Conservation (phyloP, 2,113 vertebrate genomes). For the Ornithorhynchus anatinus region DNA sequence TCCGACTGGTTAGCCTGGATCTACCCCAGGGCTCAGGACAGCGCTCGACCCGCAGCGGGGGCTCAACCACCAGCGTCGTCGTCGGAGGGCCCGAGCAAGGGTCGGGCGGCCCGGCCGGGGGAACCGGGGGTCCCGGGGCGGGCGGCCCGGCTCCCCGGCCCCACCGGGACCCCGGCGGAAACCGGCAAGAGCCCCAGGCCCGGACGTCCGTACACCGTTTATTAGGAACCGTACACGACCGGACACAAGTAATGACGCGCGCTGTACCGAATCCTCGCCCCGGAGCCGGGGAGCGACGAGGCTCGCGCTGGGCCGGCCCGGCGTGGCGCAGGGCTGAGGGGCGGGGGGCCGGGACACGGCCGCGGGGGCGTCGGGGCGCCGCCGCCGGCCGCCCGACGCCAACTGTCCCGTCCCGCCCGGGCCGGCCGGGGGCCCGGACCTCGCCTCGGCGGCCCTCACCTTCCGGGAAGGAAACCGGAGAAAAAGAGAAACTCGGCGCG, state of each 20-base stretch:
- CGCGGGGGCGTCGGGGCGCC: conserved; percentile 39
- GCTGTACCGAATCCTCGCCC: conserved; percentile 72
- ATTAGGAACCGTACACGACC: conserved; percentile 73
- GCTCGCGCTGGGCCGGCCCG: conserved; percentile 21
- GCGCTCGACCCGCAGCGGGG: neutral
- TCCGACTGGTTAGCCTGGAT: too few relatives aligned
- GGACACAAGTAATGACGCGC: conserved; percentile 56
- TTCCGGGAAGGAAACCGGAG: conserved; percentile 37
- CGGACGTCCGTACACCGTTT: conserved; percentile 75
- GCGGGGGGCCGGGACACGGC: neutral
- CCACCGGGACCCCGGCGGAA: conserved; percentile 49
- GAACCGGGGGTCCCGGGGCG: neutral
- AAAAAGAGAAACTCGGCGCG: conserved; percentile 46
- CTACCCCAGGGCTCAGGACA: too few relatives aligned
- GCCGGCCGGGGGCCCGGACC: neutral
- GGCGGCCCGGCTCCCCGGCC: neutral
- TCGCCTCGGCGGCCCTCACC: conserved; percentile 37
- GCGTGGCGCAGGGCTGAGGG: conserved; percentile 58
- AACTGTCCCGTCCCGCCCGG: too few relatives aligned
- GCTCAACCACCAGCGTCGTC: neutral
- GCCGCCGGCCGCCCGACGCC: too few relatives aligned
- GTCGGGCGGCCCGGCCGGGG: neutral
- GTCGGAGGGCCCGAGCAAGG: neutral
- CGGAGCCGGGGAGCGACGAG: neutral
- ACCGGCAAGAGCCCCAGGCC: conserved; percentile 19